These are phyloP conservation scores for Lagria hirta DNA, from an alignment of 2,888 invertebrate genomes.

Conservation along the genomic window DNA sequence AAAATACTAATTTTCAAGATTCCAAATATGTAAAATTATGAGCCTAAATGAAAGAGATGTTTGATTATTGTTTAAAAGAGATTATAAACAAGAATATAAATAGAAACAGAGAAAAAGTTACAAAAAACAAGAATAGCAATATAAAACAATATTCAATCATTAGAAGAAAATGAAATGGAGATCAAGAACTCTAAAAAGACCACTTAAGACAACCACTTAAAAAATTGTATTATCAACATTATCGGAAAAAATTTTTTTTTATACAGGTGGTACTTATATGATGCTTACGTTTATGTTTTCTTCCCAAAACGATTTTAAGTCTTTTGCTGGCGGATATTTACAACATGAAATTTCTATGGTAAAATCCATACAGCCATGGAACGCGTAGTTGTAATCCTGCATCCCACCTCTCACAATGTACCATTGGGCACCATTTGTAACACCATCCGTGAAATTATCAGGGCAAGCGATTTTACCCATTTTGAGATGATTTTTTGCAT, in stretches of 20 bases:
- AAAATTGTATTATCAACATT: constrained; percentile 1
- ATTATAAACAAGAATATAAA: too few species aligned
- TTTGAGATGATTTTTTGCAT: constrained; percentile 59
- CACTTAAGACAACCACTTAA: too few species aligned
- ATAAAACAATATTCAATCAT: too few species aligned
- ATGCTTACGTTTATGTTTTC: constrained; percentile 59
- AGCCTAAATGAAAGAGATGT: too few species aligned
- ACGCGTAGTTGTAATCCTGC: constrained; percentile 71
- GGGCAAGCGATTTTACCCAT: constrained; percentile 59
- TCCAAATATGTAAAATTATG: too few species aligned
- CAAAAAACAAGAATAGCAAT: too few species aligned
- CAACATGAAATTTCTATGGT: constrained; percentile 69
- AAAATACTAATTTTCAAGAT: too few species aligned
- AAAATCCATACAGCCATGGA: constrained; percentile 67
- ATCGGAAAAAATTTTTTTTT: background rate
- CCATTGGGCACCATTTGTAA: constrained; percentile 69
- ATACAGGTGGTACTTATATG: background rate
- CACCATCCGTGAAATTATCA: constrained; percentile 58
- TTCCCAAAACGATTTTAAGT: constrained; percentile 60
- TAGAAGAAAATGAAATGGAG: too few species aligned
- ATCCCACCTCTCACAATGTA: constrained; percentile 63
- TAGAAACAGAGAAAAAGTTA: too few species aligned
- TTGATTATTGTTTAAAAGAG: too few species aligned
- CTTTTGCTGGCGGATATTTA: constrained; percentile 60
- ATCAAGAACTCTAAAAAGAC: too few species aligned